Evolutionary conservation across 2,888 invertebrate species (phyloP).

Genomic region (Phlogophora meticulosa): DNA sequence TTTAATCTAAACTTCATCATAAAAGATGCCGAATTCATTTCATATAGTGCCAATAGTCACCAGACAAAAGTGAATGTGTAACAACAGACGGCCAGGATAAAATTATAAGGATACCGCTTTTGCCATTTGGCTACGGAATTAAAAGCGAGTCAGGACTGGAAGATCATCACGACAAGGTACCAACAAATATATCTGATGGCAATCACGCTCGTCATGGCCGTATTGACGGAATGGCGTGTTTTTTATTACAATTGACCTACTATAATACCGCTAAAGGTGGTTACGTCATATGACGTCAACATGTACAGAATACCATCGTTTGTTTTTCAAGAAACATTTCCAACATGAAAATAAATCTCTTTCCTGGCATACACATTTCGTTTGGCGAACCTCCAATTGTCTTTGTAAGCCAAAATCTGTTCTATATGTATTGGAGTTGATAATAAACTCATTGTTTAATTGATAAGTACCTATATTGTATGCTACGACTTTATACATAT

Average conservation of each 20-base stretch:
- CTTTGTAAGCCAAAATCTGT: slow-evolving; percentile 32
- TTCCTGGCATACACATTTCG: slow-evolving; percentile 45
- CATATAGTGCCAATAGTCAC: too few relatives aligned
- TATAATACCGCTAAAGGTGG: neutral
- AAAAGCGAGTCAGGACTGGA: too few relatives aligned
- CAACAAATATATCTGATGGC: neutral
- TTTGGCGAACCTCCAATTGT: slow-evolving; percentile 63
- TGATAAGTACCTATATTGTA: slow-evolving; percentile 8
- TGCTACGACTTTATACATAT: slow-evolving; percentile 1
- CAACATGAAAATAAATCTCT: slow-evolving; percentile 55
- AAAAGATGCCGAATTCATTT: too few relatives aligned
- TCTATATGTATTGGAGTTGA: slow-evolving; percentile 29
- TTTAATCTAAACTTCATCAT: too few relatives aligned
- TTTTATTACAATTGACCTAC: neutral
- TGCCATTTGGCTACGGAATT: too few relatives aligned
- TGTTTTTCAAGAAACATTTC: slow-evolving; percentile 44
- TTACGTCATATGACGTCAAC: slow-evolving; percentile 36
- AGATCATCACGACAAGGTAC: neutral
- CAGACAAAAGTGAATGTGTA: too few relatives aligned
- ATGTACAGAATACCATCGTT: slow-evolving; percentile 30
- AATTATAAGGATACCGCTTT: too few relatives aligned
- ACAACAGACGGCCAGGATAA: too few relatives aligned
- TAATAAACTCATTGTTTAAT: slow-evolving; percentile 23
- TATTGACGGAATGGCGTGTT: neutral
- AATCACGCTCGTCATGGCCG: neutral